These are phyloP conservation scores for Podarcis muralis DNA, from an alignment of 2,113 vertebrate genomes.

Conservation along the genomic window DNA sequence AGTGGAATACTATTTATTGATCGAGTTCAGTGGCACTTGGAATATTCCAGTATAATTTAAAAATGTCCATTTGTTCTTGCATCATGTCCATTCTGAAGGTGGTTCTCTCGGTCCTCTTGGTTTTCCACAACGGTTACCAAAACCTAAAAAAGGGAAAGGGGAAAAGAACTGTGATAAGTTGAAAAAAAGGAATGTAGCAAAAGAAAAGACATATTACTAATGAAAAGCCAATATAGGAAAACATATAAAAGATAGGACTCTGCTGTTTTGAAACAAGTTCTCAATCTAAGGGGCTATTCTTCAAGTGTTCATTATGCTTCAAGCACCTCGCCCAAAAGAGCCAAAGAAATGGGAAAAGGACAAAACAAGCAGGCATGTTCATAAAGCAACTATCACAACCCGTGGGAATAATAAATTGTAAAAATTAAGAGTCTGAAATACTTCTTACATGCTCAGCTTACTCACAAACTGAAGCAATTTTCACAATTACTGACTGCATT, in stretches of 20 bases:
- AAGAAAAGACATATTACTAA: background rate
- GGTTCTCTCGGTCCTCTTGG: conserved; percentile 90
- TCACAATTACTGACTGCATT: background rate
- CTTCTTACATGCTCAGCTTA: background rate
- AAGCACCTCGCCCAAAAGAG: background rate
- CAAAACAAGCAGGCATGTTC: no score
- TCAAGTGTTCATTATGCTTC: background rate
- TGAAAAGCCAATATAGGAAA: background rate
- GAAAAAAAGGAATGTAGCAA: background rate
- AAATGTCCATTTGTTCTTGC: conserved; percentile 63
- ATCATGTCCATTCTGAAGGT: conserved; percentile 94
- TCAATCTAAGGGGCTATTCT: background rate
- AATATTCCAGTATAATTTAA: conserved; percentile 78
- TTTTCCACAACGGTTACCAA: conserved; percentile 88
- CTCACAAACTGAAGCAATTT: background rate
- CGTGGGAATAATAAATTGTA: background rate
- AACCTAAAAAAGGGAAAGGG: conserved; percentile 75
- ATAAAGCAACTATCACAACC: background rate
- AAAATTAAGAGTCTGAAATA: background rate
- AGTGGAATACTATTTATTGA: conserved; percentile 76
- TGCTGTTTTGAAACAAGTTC: background rate
- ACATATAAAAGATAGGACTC: background rate
- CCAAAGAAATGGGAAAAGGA: background rate
- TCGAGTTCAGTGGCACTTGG: conserved; percentile 82
- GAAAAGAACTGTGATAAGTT: background rate